Evolutionary conservation across 2,888 invertebrate species (phyloP), one percentile per base, ranked within the genome.

Genomic region (Drosophila subsilvestris): DNA sequence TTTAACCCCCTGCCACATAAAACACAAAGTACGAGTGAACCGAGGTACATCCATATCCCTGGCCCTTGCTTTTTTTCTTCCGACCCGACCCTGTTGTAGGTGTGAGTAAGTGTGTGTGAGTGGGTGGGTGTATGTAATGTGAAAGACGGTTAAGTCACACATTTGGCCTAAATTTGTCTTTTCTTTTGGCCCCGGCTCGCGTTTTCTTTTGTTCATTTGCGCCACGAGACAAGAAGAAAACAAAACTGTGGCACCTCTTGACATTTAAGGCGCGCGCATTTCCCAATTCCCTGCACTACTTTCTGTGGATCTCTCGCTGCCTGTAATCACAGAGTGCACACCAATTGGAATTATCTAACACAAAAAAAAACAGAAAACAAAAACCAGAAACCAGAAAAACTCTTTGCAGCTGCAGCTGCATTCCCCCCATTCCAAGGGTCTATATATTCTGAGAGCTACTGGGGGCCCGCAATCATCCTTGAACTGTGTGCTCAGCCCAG

Each of bases 121-220:
- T 55, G 47, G 17, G 65, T 49, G 61, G 48, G 63, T 63, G 70
- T 48, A 54, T 61, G 78, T 70, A 78, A 79, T 84, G 84, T 84
- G 84, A 88, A 85, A 85, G 88, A 85, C 75, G 82, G 85, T 88
- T 88, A 85, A 88, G 83, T 88, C 85, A 88, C 86, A 85, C 88
- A 88, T 85, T 85, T 85, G 86, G 86, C 88, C 83, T 73, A 88
- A 86, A 88, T 85, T 85, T 87, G 80, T 83, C 69, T 87, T 85
- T 85, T 77, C 69, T 86, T 72, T 71, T 66, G 56, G 73, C 74
- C 74, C 74, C 54, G 67, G 63, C 53, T 55, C 71, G 66, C 78
- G n/a, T 78, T 86, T 83, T 86, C 87, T 72, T 85, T 79, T 83
- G 81, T 86, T 85, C 76, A 77, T 87, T 79, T 78, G 75, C 83